Evolutionary conservation across 1,140 invertebrate genomes (phyloP), one percentile per base, ranked within the genome.

Genomic region (Drosophila arizonae): DNA sequence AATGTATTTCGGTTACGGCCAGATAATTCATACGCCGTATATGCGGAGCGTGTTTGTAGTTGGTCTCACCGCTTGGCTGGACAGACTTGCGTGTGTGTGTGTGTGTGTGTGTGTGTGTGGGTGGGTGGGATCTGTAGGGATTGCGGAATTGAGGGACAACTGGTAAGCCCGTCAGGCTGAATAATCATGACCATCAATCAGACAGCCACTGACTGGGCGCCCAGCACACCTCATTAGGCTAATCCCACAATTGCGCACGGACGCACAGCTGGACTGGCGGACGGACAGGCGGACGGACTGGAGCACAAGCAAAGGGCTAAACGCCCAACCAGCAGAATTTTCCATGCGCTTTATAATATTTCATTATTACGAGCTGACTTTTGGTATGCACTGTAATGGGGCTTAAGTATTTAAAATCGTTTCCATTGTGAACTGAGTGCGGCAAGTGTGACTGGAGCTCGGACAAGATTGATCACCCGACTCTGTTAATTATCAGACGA

Each of bases 161-260:
- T 63, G 72, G 52, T 86, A 76, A 87, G 76, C 52, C 82, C 81
- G 82, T 66, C 82, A 82, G 76, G 62, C 79, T 88, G 79, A 87
- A 87, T 88, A 87, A 87, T 87, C 84, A 88, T 62, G 79, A 70
- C 76, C 82, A 87, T 87, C 82, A 87, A 87, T 87, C 82, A 87
- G 82, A 54, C 17, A 48, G 72, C 62, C 66, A 56, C 39, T 73
- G 57, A 56, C 39, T 73, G 57, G 66, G 55, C 54, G 76, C 69
- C 69, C 84, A 72, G 76, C 76, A 77, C 84, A 88, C 84, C 84
- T 87, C 82, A 87, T 87, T 87, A 87, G 84, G 64, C 82, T 86
- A 86, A 86, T 86, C 78, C 79, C 71, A 76, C 82, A 78, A 88
- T 85, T 78, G 82, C 82, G 81, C 81, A 85, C 81, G 81, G 74